Evolutionary conservation across 2,113 vertebrate species (phyloP).

Genomic region (Apteryx owenii): DNA sequence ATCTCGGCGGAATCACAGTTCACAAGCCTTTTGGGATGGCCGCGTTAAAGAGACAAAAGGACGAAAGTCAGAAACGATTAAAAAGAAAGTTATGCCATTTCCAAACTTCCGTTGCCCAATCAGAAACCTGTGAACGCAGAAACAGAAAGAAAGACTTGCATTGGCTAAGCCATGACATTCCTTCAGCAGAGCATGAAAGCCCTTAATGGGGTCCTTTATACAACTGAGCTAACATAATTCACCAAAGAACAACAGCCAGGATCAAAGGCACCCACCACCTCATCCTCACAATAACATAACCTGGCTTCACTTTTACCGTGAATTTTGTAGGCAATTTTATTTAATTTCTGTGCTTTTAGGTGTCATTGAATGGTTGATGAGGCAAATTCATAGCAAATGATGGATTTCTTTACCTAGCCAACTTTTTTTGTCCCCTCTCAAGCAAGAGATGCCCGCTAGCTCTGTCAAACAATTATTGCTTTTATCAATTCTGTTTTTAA

Average conservation of each 20-base stretch:
- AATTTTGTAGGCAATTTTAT: slow-evolving; percentile 41
- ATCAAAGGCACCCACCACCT: neutral
- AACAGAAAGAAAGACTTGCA: slow-evolving; percentile 55
- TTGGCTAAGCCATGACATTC: slow-evolving; percentile 46
- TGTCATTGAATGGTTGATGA: slow-evolving; percentile 3
- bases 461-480: slow-evolving; percentile 50
- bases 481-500: slow-evolving; percentile 66
- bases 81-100: slow-evolving; percentile 25
- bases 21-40: slow-evolving; percentile 5
- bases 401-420: slow-evolving; percentile 21
- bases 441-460: slow-evolving; percentile 55
- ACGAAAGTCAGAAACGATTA: slow-evolving; percentile 49
- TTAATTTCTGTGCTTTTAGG: slow-evolving; percentile 32
- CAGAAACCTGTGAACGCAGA: slow-evolving; percentile 60
- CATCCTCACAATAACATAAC: neutral
- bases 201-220: slow-evolving; percentile 56
- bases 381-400: slow-evolving; percentile 34
- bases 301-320: slow-evolving; percentile 25
- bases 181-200: slow-evolving; percentile 45
- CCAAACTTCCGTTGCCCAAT: slow-evolving; percentile 64
- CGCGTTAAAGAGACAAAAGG: slow-evolving; percentile 5
- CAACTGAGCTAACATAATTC: slow-evolving; percentile 66
- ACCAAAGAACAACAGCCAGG: slow-evolving; percentile 54
- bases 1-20: neutral
- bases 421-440: slow-evolving; percentile 6